These are phyloP conservation scores for Cistogaster globosa DNA, from an alignment of 2,888 invertebrate species.

Conservation along the genomic window DNA sequence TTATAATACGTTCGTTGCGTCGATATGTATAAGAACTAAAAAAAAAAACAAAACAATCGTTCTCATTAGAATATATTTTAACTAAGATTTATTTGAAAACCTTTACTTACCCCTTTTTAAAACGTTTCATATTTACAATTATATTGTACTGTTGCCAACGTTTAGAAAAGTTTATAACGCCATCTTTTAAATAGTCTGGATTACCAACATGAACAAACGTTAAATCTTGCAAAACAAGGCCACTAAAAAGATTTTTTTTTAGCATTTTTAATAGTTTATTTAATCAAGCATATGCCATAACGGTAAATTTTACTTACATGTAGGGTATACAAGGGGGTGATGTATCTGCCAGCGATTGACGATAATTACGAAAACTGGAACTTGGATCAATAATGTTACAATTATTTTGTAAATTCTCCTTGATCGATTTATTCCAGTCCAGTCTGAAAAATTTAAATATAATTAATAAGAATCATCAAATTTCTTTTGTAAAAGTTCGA, in stretches of 20 bases:
- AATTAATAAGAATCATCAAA: background rate
- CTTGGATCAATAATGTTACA: slow-evolving; percentile 98
- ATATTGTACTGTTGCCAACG: slow-evolving; percentile 99
- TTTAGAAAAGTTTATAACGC: slow-evolving; percentile 97
- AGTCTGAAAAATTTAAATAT: slow-evolving; percentile 86
- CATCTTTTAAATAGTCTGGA: slow-evolving; percentile 93
- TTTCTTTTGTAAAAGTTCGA: no score
- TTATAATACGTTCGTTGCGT: slow-evolving; percentile 95
- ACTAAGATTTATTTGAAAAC: background rate
- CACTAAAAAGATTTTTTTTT: slow-evolving; percentile 85
- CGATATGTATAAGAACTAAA: slow-evolving; percentile 95
- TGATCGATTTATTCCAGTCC: slow-evolving; percentile 96
- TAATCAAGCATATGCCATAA: background rate
- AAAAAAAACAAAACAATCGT: slow-evolving; percentile 65
- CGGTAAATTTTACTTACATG: slow-evolving; percentile 88
- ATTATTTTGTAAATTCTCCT: slow-evolving; percentile 96
- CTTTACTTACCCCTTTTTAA: slow-evolving; percentile 93
- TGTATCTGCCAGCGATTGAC: slow-evolving; percentile 96
- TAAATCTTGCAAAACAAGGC: slow-evolving; percentile 98
- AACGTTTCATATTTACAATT: slow-evolving; percentile 98
- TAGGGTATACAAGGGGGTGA: slow-evolving; percentile 99
- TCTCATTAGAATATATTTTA: background rate
- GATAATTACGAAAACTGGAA: slow-evolving; percentile 98
- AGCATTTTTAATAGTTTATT: slow-evolving; percentile 7
- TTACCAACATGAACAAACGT: slow-evolving; percentile 99